Evolutionary conservation across 2,888 invertebrate genomes (phyloP).

Genomic region (Lasioglossum pauxillum): DNA sequence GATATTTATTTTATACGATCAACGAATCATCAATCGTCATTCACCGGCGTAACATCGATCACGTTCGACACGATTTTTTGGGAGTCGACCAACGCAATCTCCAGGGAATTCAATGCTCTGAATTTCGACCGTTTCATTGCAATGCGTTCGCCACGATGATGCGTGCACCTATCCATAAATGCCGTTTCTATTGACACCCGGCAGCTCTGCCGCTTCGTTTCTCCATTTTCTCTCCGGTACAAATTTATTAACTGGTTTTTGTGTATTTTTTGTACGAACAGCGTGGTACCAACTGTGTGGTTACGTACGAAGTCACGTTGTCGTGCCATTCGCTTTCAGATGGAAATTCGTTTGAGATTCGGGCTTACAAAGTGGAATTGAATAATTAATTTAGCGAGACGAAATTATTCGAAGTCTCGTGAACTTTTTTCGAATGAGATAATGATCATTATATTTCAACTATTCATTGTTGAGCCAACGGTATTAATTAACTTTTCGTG

Average conservation of each 20-base stretch:
- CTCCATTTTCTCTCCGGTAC: slow-evolving; percentile 34
- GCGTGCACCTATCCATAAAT: slow-evolving; percentile 60
- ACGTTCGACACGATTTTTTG: slow-evolving; percentile 55
- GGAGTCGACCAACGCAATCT: slow-evolving; percentile 44
- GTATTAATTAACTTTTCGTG: background rate
- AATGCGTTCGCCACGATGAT: slow-evolving; percentile 49
- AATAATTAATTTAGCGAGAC: background rate
- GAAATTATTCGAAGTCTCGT: background rate
- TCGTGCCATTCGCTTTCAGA: background rate
- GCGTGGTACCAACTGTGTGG: background rate
- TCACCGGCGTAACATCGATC: slow-evolving; percentile 48
- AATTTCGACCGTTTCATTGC: slow-evolving; percentile 46
- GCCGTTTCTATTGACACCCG: slow-evolving; percentile 50
- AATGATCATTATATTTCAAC: background rate
- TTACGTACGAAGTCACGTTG: background rate
- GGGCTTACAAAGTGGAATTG: background rate
- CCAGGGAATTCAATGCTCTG: slow-evolving; percentile 36
- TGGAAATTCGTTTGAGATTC: background rate
- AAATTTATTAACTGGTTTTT: slow-evolving; percentile 21
- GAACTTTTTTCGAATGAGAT: background rate
- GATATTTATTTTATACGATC: slow-evolving; percentile 36
- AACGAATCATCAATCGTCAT: slow-evolving; percentile 61
- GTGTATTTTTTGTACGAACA: background rate
- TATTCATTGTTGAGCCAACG: too few species aligned
- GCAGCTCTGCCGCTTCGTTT: slow-evolving; percentile 35